A percentile compares a stretch with the other conserved stretches of the same genome.
Evolutionary conservation across 2,113 vertebrate genomes (phyloP).

Genomic region (Sander vitreus): DNA sequence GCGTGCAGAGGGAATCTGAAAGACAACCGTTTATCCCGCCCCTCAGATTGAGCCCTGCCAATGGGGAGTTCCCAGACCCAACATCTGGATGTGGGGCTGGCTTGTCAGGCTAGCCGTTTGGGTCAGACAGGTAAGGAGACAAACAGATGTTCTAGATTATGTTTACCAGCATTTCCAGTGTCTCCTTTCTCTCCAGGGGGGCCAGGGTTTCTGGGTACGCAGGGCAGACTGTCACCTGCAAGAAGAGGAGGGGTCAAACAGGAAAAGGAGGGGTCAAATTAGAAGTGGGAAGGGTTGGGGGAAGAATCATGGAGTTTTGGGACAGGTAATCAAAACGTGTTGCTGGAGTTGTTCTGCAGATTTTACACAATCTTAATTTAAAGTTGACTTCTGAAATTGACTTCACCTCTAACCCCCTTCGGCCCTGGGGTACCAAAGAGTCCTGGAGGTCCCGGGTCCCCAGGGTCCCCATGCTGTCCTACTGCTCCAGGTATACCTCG

Average conservation of each 20-base stretch:
- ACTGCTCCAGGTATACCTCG: conserved; percentile 83
- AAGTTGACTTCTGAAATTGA: not conserved
- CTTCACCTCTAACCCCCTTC: conserved; percentile 85
- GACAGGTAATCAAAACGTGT: not conserved
- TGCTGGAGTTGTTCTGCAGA: not conserved
- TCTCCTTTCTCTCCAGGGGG: conserved; percentile 72
- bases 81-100: no score
- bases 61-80: no score
- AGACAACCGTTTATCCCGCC: no score
- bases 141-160: not conserved
- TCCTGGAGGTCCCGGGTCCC: conserved; percentile 86
- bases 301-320: not conserved
- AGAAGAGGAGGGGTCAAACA: not conserved
- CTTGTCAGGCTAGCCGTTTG: no score
- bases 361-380: not conserved
- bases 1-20: no score
- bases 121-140: not conserved
- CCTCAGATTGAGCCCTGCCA: no score
- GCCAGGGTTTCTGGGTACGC: conserved; percentile 62
- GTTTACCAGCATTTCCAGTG: conserved; percentile 73
- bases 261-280: not conserved
- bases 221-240: conserved; percentile 74
- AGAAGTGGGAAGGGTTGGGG: not conserved
- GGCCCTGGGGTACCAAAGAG: conserved; percentile 82
- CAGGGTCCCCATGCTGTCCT: conserved; percentile 84